Evolutionary conservation across 1,140 invertebrate species (phyloP).

Genomic region (Eulimnadia texana): DNA sequence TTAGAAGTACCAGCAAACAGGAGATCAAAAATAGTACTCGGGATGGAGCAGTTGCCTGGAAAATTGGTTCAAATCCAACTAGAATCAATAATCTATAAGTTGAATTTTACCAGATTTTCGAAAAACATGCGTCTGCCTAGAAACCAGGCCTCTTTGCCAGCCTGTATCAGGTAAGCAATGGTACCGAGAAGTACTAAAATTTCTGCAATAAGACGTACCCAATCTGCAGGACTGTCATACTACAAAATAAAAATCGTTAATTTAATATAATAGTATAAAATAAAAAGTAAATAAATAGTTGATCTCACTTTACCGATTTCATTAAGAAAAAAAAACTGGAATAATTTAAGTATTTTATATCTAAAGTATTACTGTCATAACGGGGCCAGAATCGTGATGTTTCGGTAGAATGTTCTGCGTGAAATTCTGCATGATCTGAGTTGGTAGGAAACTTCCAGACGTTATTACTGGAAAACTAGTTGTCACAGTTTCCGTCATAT

Average conservation of each 20-base stretch:
- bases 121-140: slow-evolving; percentile 77
- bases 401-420: neutral
- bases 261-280: neutral
- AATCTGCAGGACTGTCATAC: neutral
- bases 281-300: no score
- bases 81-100: slow-evolving; percentile 5
- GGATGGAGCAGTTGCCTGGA: slow-evolving; percentile 69
- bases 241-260: neutral
- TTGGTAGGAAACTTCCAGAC: neutral
- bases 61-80: slow-evolving; percentile 12
- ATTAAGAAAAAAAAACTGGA: no score
- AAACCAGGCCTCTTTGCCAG: slow-evolving; percentile 63
- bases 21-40: slow-evolving; percentile 88
- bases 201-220: slow-evolving; percentile 44
- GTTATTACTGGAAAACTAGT: neutral
- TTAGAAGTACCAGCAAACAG: slow-evolving; percentile 64
- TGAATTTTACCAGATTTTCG: slow-evolving; percentile 59
- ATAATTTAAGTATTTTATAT: no score
- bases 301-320: no score
- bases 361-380: neutral
- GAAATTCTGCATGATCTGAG: neutral
- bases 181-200: slow-evolving; percentile 55
- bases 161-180: slow-evolving; percentile 61
- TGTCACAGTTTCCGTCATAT: no score
- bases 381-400: neutral